Percentiles rank a stretch among this genome's conserved stretches.
Evolutionary conservation across 2,888 invertebrate species (phyloP).

Genomic region (Tetanocera ferruginea): DNA sequence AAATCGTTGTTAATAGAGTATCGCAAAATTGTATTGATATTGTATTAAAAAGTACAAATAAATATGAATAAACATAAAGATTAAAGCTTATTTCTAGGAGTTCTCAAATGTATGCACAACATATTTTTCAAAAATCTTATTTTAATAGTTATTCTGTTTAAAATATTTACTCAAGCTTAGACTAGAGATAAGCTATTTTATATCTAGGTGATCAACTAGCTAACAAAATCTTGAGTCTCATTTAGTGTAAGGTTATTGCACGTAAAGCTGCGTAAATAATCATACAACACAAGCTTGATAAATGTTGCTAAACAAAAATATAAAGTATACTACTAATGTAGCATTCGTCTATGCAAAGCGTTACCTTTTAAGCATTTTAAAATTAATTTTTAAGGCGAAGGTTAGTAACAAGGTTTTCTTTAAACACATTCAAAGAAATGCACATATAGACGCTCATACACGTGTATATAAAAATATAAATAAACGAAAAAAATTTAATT

Average conservation of each 20-base stretch:
- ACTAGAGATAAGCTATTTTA: no score
- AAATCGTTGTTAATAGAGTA: no score
- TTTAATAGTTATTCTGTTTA: no score
- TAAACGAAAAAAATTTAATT: background rate
- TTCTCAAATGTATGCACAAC: no score
- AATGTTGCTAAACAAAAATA: slow-evolving; percentile 15
- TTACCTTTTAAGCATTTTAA: background rate
- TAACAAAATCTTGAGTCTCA: background rate
- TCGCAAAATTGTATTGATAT: no score
- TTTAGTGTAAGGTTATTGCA: background rate
- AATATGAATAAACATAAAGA: no score
- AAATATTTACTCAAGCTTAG: no score
- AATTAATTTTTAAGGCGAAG: slow-evolving; percentile 34
- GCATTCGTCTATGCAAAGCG: background rate
- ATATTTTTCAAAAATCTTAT: no score
- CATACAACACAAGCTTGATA: background rate
- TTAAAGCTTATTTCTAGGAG: no score
- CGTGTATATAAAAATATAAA: no score
- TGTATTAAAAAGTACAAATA: no score
- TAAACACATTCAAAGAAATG: background rate
- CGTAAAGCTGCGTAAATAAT: background rate
- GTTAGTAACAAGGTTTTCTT: slow-evolving; percentile 28
- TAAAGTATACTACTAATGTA: background rate
- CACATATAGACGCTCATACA: no score
- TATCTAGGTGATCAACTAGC: background rate